A percentile compares a stretch with the other conserved stretches of the same genome.
Conservation (phyloP, 1,140 invertebrate species). For the Drosophila carrolli region DNA sequence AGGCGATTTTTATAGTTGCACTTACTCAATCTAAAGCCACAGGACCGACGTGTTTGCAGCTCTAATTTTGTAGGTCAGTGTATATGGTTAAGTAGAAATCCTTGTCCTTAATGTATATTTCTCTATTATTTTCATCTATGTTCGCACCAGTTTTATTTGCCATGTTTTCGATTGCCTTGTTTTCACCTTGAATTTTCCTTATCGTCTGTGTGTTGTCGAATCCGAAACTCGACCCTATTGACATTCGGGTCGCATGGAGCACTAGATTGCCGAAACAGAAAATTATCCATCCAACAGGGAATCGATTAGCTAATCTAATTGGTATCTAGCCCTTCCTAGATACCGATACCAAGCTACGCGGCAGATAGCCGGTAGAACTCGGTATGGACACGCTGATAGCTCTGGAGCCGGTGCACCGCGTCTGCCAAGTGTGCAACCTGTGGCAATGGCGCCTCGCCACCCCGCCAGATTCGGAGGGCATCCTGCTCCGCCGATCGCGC, state of each 20-base stretch:
- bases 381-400: conserved; percentile 65
- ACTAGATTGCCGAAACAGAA: not conserved
- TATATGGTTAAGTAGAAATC: not conserved
- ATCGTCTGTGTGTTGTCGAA: not conserved
- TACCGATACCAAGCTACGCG: not conserved
- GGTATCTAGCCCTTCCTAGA: conserved; percentile 17
- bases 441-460: conserved; percentile 50
- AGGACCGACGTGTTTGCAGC: too few relatives aligned
- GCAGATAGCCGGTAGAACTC: not conserved
- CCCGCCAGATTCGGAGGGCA: conserved; percentile 10
- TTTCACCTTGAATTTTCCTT: not conserved
- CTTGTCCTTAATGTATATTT: not conserved
- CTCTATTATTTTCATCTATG: not conserved
- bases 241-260: not conserved
- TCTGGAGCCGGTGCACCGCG: conserved; percentile 42
- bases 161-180: not conserved
- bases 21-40: too few relatives aligned
- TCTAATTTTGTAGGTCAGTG: not conserved
- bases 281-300: not conserved
- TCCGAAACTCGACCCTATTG: not conserved
- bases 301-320: conserved; percentile 21
- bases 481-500: conserved; percentile 39
- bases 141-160: not conserved
- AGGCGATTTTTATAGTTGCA: too few relatives aligned
- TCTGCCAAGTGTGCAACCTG: conserved; percentile 57